phyloP scores from a whole-genome alignment of 1,140 invertebrate genomes.

The Brachionus angularis region DNA sequence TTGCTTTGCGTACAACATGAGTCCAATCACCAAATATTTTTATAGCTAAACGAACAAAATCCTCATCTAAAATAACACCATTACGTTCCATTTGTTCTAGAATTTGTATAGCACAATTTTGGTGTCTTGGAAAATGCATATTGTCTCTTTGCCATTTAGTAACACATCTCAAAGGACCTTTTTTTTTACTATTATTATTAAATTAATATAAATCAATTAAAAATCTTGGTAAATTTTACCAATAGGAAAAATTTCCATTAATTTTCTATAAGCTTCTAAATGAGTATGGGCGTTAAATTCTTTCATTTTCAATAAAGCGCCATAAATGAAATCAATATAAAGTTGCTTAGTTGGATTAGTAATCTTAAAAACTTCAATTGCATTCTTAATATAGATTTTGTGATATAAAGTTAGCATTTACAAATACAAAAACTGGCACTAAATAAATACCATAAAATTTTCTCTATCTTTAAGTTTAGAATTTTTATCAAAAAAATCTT shows the following conservation, averaged over 20 bases:
- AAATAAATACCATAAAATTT: conserved; percentile 43
- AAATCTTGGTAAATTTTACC: conserved; percentile 56
- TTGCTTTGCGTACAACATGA: conserved; percentile 74
- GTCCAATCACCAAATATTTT: conserved; percentile 77
- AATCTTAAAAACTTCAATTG: conserved; percentile 17
- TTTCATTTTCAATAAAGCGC: conserved; percentile 79
- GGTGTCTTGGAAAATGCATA: conserved; percentile 87
- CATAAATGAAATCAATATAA: conserved; percentile 80
- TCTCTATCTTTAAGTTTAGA: conserved; percentile 7
- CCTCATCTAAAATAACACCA: conserved; percentile 62
- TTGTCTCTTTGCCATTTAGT: conserved; percentile 64
- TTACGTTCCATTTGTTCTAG: conserved; percentile 84
- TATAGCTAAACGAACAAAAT: conserved; percentile 74
- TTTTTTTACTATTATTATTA: too few relatives aligned
- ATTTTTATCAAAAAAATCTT: conserved; percentile 40
- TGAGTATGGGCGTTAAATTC: conserved; percentile 79
- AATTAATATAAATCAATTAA: conserved; percentile 44
- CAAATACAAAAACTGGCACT: neutral
- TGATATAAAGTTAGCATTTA: neutral
- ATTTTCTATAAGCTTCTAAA: conserved; percentile 79
- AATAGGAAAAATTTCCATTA: conserved; percentile 87
- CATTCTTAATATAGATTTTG: neutral
- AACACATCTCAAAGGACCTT: conserved; percentile 42
- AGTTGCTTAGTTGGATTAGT: conserved; percentile 8
- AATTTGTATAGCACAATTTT: conserved; percentile 79